Base-by-base conservation (phyloP, 1,140 invertebrate genomes). In the Diabrotica virgifera region DNA sequence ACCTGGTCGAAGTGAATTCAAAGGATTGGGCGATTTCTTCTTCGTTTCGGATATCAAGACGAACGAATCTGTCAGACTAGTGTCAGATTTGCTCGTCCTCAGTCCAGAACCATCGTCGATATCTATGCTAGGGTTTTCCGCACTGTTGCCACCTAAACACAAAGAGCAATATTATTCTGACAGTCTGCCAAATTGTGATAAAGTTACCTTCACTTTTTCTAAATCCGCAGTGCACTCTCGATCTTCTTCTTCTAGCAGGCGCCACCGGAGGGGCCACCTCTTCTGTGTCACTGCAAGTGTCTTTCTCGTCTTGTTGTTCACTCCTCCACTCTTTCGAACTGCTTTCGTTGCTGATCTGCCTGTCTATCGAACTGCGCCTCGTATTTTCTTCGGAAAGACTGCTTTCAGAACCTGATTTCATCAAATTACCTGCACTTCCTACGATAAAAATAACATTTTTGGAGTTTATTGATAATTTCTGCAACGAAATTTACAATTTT, bases 11-110 rank as follows among this genome's bases (percentile, higher is more conserved):
- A 89, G 74, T 50, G 84, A 75, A 78, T 87, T 87, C 71, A 87
- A 84, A 8, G 83, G 83, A 76, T 85, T 85, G 5, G 82, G 77
- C 36, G 75, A 79, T 53, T 80, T 79, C 70, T 84, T 85, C 8
- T 80, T 81, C 37, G 68, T 63, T 38, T 76, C 87, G 5, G 85
- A 85, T 9, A 95, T 85, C 66, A 95, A 83, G 0, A 95, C 93
- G 81, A 96, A 97, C 37, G 92, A 92, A 71, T 96, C 95, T 0
- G 91, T 94, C 4, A 96, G 83, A 77, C 92, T 95, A 0, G 92
- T 95, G 74, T 95, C 93, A 53, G 92, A 94, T 82, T 95, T 95
- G 76, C 92, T 95, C 0, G 89, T 84, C 46, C 91, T 83, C 65
- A 93, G 83, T 5, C 80, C 82, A 11, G 75, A 74, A 36, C 72